Base-by-base conservation (phyloP, 2,888 invertebrate genomes). In the Hoplodrina ambigua region DNA sequence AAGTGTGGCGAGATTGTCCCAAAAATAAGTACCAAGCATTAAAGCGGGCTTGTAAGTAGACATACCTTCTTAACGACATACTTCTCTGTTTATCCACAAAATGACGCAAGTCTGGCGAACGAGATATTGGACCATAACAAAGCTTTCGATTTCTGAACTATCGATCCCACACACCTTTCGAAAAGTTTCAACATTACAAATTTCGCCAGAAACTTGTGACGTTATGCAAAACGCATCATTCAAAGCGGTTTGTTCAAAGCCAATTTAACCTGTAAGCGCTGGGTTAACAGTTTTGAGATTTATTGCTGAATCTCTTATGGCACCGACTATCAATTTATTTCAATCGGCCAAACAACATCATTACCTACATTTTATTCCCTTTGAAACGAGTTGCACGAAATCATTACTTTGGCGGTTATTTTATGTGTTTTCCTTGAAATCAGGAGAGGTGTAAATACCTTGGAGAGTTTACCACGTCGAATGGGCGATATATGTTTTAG, bases 291-390 rank as follows among this genome's bases (percentile, higher is more conserved):
- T 75, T 54, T 17, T 4, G 19, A 55, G 69, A 73, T 77, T 77
- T 64, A 73, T 67, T 46, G 57, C 49, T 19, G 4, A 46, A 33
- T 55, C 44, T 63, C 65, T 71, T 71, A 52, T 59, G 10, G 66
- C 6, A 59, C 56, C 46, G 56, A 13, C 79, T 59, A 75, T 78
- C 70, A 79, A 78, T 79, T 75, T 70, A 53, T 25, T 70, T 66
- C 70, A 75, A 78, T 79, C 62, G 52, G 41, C 64, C 53, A 54
- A 70, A 79, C 80, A 79, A 79, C 75, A 78, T 78, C 75, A 75
- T 77, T 78, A 66, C 64, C 55, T 59, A 33, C 25, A 19, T 66
- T 78, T 79, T 75, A 78, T 79, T 37, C 17, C 56, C 41, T 37
- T 41, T 25, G 49, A 25, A 63, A 60, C 52, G 66, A 41, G 41